These are phyloP conservation scores for Diarsia rubi DNA, from an alignment of 2,888 invertebrate species.

Conservation along the genomic window DNA sequence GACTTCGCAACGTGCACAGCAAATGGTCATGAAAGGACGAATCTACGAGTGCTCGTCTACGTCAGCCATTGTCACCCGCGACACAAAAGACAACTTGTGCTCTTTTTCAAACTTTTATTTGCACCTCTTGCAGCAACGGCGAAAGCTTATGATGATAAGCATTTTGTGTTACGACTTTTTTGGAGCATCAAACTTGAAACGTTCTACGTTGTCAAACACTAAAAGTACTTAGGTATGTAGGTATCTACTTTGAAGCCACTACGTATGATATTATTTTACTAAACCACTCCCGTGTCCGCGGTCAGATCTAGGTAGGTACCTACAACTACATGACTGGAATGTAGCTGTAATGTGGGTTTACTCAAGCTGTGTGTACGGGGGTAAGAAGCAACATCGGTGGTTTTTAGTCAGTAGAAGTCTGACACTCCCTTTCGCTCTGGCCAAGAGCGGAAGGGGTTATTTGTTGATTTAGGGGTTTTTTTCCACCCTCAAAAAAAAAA, in stretches of 20 bases:
- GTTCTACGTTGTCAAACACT: conserved; percentile 1
- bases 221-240: not conserved
- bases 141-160: conserved; percentile 35
- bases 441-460: too few species aligned
- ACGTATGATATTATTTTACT: not conserved
- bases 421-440: too few species aligned
- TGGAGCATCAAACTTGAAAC: not conserved
- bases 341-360: too few species aligned
- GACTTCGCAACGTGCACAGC: conserved; percentile 11
- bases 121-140: conserved; percentile 20
- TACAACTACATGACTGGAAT: not conserved
- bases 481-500: too few species aligned
- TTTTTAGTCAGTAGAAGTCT: too few species aligned
- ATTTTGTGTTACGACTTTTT: conserved; percentile 37
- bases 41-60: conserved; percentile 34
- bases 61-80: conserved; percentile 40
- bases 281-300: not conserved
- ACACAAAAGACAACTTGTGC: conserved; percentile 52
- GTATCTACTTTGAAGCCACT: not conserved
- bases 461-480: too few species aligned
- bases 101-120: conserved; percentile 54
- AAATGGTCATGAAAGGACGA: conserved; percentile 38
- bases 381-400: too few species aligned
- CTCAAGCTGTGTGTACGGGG: too few species aligned
- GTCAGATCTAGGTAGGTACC: not conserved